phyloP scores from a whole-genome alignment of 2,113 vertebrate genomes.

The Panthera uncia region DNA sequence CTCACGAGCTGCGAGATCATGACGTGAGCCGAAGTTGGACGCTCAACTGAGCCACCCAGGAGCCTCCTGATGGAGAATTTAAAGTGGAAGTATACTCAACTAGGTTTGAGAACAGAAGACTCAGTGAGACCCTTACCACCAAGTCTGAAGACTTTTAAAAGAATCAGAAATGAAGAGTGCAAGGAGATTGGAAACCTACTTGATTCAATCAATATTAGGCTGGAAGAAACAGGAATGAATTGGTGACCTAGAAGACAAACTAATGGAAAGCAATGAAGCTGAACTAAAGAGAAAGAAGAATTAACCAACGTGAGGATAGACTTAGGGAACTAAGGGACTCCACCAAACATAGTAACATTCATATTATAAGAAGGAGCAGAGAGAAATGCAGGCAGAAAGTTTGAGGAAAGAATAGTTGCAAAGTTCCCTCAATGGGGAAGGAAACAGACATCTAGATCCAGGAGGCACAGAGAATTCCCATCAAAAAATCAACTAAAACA shows the following conservation, averaged over 20 bases:
- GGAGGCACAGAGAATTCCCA: not conserved
- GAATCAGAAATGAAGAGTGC: not conserved
- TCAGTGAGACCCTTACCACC: not conserved
- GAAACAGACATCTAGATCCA: not conserved
- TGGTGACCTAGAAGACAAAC: not conserved
- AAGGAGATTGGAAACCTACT: not conserved
- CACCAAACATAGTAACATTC: not conserved
- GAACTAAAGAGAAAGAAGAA: not conserved
- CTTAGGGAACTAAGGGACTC: not conserved
- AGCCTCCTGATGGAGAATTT: not conserved
- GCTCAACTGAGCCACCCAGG: too few species aligned
- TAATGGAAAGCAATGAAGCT: not conserved
- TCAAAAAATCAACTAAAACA: not conserved
- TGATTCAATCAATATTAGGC: not conserved
- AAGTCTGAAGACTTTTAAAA: not conserved
- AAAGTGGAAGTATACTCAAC: not conserved
- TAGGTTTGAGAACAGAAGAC: not conserved
- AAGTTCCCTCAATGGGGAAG: not conserved
- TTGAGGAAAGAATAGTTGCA: not conserved
- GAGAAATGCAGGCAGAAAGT: not conserved
- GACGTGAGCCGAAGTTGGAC: accelerated
- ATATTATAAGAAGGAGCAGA: not conserved
- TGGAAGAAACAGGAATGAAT: not conserved
- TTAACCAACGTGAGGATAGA: not conserved
- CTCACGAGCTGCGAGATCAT: too few species aligned